These are phyloP conservation scores for Junco hyemalis DNA, from an alignment of 2,113 vertebrate species.

Conservation along the genomic window DNA sequence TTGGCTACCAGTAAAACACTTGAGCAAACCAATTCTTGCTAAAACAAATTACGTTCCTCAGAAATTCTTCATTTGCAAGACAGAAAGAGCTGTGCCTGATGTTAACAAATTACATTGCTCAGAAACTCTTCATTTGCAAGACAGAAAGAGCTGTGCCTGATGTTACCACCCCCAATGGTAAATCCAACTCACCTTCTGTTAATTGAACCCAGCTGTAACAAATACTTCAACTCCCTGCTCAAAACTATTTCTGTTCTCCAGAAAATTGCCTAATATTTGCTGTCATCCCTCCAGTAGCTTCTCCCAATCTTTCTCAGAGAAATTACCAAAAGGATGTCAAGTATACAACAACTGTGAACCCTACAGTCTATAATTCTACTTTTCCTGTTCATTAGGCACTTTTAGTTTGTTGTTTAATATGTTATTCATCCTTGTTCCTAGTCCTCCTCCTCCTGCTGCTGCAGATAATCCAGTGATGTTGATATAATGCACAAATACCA, in stretches of 20 bases:
- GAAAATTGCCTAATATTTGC: background rate
- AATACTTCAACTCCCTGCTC: background rate
- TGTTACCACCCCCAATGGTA: background rate
- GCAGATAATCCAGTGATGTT: conserved; percentile 29
- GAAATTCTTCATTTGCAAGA: background rate
- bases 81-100: background rate
- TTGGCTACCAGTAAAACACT: background rate
- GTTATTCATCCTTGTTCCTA: background rate
- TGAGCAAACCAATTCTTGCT: background rate
- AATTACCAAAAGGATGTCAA: background rate
- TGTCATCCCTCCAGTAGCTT: background rate
- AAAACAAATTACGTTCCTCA: background rate
- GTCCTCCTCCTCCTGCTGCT: background rate
- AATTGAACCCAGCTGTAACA: background rate
- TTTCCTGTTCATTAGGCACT: background rate
- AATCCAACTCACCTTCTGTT: background rate
- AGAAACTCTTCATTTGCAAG: background rate
- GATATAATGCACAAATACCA: conserved; percentile 30
- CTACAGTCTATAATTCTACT: background rate
- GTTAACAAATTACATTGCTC: background rate
- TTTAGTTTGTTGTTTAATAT: background rate
- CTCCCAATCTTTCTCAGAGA: background rate
- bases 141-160: background rate
- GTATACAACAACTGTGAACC: background rate
- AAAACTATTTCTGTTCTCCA: background rate